phyloP scores from a whole-genome alignment of 2,113 vertebrate genomes.

The Regulus satrapa region DNA sequence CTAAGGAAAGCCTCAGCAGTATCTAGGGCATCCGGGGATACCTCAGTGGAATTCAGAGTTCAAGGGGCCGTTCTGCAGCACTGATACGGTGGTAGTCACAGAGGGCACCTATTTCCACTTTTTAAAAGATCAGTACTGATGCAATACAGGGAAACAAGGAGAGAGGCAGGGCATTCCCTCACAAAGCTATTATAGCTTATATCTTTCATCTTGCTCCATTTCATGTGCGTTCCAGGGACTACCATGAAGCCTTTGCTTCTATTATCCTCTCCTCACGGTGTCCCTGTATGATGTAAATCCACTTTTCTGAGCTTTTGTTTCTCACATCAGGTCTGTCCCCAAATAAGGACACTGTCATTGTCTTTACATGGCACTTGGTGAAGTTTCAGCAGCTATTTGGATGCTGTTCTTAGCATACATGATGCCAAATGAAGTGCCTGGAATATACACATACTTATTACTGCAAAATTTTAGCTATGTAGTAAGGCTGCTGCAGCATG shows the following conservation, averaged over 20 bases:
- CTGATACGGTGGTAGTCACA: neutral
- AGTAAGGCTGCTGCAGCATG: neutral
- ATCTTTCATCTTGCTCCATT: conserved; percentile 1
- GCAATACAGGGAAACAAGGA: conserved; percentile 22
- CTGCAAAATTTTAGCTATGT: neutral
- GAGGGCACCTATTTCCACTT: neutral
- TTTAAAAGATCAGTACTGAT: neutral
- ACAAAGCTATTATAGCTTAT: neutral
- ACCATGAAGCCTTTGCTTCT: neutral
- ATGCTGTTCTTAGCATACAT: neutral
- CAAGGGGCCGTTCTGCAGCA: neutral
- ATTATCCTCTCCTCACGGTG: neutral
- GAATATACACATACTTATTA: neutral
- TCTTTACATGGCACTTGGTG: neutral
- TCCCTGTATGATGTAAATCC: neutral
- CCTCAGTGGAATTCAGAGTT: neutral
- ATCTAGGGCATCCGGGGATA: neutral
- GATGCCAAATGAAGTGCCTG: neutral
- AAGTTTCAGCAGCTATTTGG: neutral
- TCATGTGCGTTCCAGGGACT: neutral
- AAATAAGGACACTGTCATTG: neutral
- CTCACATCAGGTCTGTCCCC: neutral
- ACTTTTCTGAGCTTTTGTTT: neutral
- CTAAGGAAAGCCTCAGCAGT: neutral
- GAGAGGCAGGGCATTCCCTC: neutral